A percentile compares a stretch with the other conserved stretches of the same genome.
Evolutionary conservation across 2,797 vertebrate species (phyloP).

Genomic region (Manis pentadactyla): DNA sequence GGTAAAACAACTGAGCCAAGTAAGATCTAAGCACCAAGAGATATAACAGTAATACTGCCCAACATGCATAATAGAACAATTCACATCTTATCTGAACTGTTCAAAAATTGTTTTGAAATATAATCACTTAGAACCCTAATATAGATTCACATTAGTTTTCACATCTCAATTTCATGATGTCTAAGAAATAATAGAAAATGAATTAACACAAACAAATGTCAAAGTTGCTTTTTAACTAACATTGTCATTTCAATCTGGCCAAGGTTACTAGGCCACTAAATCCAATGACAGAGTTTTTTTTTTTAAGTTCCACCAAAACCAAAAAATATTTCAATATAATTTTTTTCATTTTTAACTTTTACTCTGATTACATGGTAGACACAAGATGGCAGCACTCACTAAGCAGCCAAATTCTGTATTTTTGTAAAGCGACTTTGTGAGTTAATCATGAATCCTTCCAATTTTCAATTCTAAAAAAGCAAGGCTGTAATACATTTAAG

Average conservation of each 20-base stretch:
- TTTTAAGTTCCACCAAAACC: neutral
- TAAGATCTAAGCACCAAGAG: neutral
- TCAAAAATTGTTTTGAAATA: constrained; percentile 50
- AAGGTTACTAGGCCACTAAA: neutral
- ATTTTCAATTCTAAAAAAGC: constrained; percentile 13
- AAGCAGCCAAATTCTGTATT: neutral
- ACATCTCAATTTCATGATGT: neutral
- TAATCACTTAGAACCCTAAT: neutral
- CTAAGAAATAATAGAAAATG: neutral
- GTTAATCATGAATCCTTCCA: neutral
- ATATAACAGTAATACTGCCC: neutral
- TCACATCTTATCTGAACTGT: neutral
- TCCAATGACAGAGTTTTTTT: neutral
- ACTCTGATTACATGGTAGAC: neutral
- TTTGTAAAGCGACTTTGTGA: neutral
- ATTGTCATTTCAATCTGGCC: neutral
- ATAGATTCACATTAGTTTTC: neutral
- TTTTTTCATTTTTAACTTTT: constrained; percentile 23
- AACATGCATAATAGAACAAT: neutral
- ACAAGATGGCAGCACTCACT: constrained; percentile 56
- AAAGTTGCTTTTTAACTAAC: neutral
- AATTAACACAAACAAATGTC: neutral
- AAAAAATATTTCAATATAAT: neutral
- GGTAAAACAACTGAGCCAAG: neutral
- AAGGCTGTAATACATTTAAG: neutral